A percentile compares a stretch with the other conserved stretches of the same genome.
Evolutionary conservation across 2,888 invertebrate genomes (phyloP).

Genomic region (Eupithecia tripunctaria): DNA sequence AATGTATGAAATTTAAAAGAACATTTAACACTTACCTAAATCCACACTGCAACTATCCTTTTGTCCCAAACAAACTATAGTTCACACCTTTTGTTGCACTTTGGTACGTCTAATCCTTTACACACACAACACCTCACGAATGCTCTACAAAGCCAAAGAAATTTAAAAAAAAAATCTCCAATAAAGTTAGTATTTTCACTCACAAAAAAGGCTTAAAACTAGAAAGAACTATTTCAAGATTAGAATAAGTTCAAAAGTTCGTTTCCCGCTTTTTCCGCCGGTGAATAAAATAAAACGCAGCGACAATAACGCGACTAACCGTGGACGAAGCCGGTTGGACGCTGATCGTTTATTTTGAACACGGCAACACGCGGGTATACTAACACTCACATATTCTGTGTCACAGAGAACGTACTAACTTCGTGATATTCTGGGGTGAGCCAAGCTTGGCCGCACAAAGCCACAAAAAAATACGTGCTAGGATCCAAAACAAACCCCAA

Average conservation of each 20-base stretch:
- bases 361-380: neutral
- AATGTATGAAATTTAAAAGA: neutral
- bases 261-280: slow-evolving; percentile 71
- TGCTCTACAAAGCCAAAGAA: slow-evolving; percentile 26
- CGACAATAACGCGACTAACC: slow-evolving; percentile 67
- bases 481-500: slow-evolving; percentile 53
- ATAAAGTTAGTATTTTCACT: slow-evolving; percentile 19
- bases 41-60: slow-evolving; percentile 48
- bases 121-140: slow-evolving; percentile 55
- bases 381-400: slow-evolving; percentile 4
- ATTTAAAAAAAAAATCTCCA: slow-evolving; percentile 24
- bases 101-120: slow-evolving; percentile 56
- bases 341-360: slow-evolving; percentile 72
- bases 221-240: slow-evolving; percentile 10
- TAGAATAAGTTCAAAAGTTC: slow-evolving; percentile 40
- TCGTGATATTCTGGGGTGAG: neutral
- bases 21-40: slow-evolving; percentile 38
- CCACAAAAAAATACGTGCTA: slow-evolving; percentile 58
- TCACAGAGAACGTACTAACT: slow-evolving; percentile 35
- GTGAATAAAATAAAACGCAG: slow-evolving; percentile 37
- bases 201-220: slow-evolving; percentile 15
- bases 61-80: slow-evolving; percentile 39
- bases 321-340: slow-evolving; percentile 76
- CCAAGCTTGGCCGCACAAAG: slow-evolving; percentile 41
- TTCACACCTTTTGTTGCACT: slow-evolving; percentile 58